Conservation (phyloP, 2,113 vertebrate species). For the Globicephala melas region DNA sequence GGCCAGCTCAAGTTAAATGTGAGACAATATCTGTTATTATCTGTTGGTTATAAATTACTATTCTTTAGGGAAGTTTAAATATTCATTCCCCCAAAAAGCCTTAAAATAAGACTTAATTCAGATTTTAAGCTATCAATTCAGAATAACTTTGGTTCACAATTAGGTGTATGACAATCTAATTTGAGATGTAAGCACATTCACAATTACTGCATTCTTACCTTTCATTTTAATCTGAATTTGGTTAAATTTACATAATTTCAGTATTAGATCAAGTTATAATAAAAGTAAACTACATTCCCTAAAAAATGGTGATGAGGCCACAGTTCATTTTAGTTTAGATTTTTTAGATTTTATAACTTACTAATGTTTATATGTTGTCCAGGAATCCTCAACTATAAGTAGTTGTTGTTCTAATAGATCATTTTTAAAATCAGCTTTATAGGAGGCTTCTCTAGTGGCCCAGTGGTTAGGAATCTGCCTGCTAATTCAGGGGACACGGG, state of each 20-base stretch:
- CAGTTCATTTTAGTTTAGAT: not conserved
- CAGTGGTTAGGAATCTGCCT: too few relatives aligned
- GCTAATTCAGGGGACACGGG: too few relatives aligned
- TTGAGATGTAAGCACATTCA: constrained; percentile 70
- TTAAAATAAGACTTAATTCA: constrained; percentile 69
- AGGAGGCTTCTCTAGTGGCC: too few relatives aligned
- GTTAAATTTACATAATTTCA: constrained; percentile 68
- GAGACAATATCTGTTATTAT: constrained; percentile 22
- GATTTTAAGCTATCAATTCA: constrained; percentile 55
- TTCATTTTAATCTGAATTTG: constrained; percentile 75
- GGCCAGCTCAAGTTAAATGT: not conserved
- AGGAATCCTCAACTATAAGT: not conserved
- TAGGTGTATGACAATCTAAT: constrained; percentile 67
- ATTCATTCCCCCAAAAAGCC: constrained; percentile 37
- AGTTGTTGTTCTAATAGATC: not conserved
- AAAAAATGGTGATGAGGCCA: not conserved
- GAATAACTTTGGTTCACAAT: constrained; percentile 65
- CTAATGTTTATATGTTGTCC: not conserved
- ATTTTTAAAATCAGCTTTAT: not conserved
- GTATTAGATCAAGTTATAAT: constrained; percentile 64
- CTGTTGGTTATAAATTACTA: constrained; percentile 42
- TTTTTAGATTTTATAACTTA: not conserved
- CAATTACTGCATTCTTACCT: constrained; percentile 70
- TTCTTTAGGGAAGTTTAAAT: constrained; percentile 66
- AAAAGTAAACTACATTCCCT: not conserved